Conservation (phyloP, 2,888 invertebrate species). For the Trachelus tabidus region DNA sequence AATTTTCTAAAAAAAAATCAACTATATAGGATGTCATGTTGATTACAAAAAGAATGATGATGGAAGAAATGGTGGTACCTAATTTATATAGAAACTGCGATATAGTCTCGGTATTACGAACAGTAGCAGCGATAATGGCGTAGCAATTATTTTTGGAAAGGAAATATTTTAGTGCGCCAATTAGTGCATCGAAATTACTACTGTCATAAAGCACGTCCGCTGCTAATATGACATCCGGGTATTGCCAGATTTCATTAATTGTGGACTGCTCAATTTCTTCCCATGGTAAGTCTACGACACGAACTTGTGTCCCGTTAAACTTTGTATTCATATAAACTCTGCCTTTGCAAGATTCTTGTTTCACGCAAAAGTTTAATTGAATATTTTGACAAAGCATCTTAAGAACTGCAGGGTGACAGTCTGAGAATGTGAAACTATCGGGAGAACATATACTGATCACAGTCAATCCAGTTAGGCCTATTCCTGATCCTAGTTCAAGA, state of each 20-base stretch:
- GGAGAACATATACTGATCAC: conserved; percentile 70
- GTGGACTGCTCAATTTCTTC: conserved; percentile 62
- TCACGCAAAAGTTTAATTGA: conserved; percentile 68
- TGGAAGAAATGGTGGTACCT: conserved; percentile 60
- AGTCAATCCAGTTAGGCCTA: conserved; percentile 78
- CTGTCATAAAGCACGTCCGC: conserved; percentile 74
- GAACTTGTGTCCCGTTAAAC: conserved; percentile 35
- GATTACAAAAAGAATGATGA: not conserved
- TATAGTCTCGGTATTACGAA: conserved; percentile 76
- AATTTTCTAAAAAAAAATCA: not conserved
- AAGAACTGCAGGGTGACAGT: conserved; percentile 77
- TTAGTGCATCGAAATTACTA: conserved; percentile 67
- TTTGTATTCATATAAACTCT: conserved; percentile 7
- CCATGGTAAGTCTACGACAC: conserved; percentile 68
- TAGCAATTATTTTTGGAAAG: conserved; percentile 58
- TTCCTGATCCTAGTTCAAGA: conserved; percentile 82
- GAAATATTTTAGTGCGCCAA: conserved; percentile 65
- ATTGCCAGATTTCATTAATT: conserved; percentile 31
- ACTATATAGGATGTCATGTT: not conserved
- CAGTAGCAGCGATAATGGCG: conserved; percentile 71
- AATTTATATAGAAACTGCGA: conserved; percentile 69
- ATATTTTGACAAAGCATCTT: conserved; percentile 74
- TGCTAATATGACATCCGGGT: conserved; percentile 69
- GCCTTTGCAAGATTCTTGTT: conserved; percentile 22
- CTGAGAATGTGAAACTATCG: conserved; percentile 73